phyloP scores from a whole-genome alignment of 1,140 invertebrate species.

The Listronotus bonariensis region DNA sequence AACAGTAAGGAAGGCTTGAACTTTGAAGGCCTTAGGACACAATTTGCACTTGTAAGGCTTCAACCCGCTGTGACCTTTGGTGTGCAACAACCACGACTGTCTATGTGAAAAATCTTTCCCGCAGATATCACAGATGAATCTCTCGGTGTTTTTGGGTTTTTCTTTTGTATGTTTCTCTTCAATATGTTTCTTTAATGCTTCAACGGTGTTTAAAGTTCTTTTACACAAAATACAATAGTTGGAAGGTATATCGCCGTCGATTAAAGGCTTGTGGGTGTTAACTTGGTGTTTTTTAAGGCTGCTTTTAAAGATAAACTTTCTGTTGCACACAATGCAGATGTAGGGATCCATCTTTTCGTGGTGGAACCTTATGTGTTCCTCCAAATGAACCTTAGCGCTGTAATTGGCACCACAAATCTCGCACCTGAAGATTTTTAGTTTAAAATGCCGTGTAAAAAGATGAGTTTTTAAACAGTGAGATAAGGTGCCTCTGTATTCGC shows the following conservation, averaged over 20 bases:
- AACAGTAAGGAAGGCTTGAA: constrained; percentile 24
- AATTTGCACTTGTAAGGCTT: constrained; percentile 48
- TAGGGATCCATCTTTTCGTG: constrained; percentile 32
- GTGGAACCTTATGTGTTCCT: constrained; percentile 26
- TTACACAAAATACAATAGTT: constrained; percentile 34
- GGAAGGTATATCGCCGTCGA: constrained; percentile 29
- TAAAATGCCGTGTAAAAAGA: constrained; percentile 20
- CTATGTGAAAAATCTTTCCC: constrained; percentile 63
- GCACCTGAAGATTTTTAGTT: constrained; percentile 23
- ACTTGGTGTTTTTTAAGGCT: constrained; percentile 31
- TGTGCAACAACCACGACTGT: constrained; percentile 64
- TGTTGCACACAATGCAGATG: constrained; percentile 20
- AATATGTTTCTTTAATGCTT: constrained; percentile 22
- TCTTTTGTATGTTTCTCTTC: constrained; percentile 4
- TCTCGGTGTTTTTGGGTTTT: constrained; percentile 52
- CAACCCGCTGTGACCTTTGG: constrained; percentile 64
- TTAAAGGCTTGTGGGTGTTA: constrained; percentile 27
- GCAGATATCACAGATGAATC: constrained; percentile 70
- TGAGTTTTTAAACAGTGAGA: constrained; percentile 21
- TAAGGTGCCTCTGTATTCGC: constrained; percentile 16
- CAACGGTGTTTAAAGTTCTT: constrained; percentile 19
- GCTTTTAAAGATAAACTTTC: constrained; percentile 28
- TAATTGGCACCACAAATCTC: constrained; percentile 21
- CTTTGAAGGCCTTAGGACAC: constrained; percentile 39
- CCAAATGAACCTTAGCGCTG: constrained; percentile 17